These are phyloP conservation scores for Microplitis demolitor DNA, from an alignment of 1,140 invertebrate genomes.

Conservation along the genomic window DNA sequence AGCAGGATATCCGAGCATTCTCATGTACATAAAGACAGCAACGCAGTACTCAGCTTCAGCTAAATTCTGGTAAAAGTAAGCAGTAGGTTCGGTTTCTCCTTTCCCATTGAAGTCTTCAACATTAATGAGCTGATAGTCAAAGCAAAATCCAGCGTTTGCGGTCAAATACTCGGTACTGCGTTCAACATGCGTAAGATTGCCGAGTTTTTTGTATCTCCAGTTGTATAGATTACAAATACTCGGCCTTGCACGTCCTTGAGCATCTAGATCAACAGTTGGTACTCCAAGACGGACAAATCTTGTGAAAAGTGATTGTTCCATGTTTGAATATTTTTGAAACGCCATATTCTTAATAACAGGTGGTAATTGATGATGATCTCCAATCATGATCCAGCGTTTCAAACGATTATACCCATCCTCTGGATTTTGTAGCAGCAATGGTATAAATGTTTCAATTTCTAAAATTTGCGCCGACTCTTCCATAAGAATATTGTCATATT, in stretches of 20 bases:
- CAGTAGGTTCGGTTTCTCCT: constrained; percentile 96
- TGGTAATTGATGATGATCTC: constrained; percentile 98
- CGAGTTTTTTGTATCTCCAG: constrained; percentile 96
- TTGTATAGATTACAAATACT: constrained; percentile 95
- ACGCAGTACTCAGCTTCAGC: constrained; percentile 99
- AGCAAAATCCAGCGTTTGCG: constrained; percentile 90
- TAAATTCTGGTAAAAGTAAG: constrained; percentile 98
- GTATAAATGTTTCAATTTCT: constrained; percentile 99
- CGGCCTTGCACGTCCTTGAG: constrained; percentile 92
- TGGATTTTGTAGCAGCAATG: constrained; percentile 95
- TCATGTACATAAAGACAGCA: constrained; percentile 98
- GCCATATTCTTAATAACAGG: constrained; percentile 99
- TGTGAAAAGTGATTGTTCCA: constrained; percentile 99
- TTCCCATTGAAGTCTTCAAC: constrained; percentile 96
- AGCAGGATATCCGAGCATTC: constrained; percentile 94
- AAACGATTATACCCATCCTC: constrained; percentile 93
- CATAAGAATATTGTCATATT: constrained; percentile 99
- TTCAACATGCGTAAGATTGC: constrained; percentile 89
- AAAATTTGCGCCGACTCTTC: constrained; percentile 99
- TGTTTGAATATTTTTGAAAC: constrained; percentile 99
- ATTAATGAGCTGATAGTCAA: constrained; percentile 96
- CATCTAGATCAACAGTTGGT: constrained; percentile 95
- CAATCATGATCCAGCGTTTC: constrained; percentile 99
- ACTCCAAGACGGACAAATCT: constrained; percentile 94
- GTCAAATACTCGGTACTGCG: constrained; percentile 80